These are phyloP conservation scores for Carollia perspicillata DNA, from an alignment of 2,113 vertebrate species.

Conservation along the genomic window DNA sequence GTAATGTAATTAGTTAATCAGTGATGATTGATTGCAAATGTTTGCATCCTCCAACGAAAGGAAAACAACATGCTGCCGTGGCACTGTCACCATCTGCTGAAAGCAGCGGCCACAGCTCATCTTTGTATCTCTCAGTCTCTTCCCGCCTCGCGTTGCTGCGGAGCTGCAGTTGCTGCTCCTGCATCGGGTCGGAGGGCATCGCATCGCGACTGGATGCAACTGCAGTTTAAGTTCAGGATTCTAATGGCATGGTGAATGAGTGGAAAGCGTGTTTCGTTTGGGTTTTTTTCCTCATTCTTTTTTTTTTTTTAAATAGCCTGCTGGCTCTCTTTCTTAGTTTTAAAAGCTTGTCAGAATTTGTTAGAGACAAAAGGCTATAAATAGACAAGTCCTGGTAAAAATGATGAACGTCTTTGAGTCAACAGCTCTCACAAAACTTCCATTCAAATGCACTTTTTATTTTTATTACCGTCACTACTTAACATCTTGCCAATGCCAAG, in stretches of 20 bases:
- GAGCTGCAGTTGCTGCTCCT: slow-evolving; percentile 59
- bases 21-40: slow-evolving; percentile 83
- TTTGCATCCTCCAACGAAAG: slow-evolving; percentile 82
- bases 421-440: slow-evolving; percentile 61
- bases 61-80: slow-evolving; percentile 79
- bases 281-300: background rate
- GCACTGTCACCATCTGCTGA: slow-evolving; percentile 84
- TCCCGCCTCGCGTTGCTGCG: slow-evolving; percentile 56
- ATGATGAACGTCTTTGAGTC: slow-evolving; percentile 60
- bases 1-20: slow-evolving; percentile 85
- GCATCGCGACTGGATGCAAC: slow-evolving; percentile 74
- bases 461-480: slow-evolving; percentile 32
- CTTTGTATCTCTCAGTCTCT: slow-evolving; percentile 74
- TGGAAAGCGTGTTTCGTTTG: background rate
- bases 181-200: slow-evolving; percentile 70
- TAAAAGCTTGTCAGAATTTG: slow-evolving; percentile 58
- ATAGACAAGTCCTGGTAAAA: slow-evolving; percentile 57
- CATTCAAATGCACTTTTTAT: slow-evolving; percentile 28
- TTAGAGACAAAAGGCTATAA: slow-evolving; percentile 62
- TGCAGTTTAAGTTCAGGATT: slow-evolving; percentile 57
- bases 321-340: slow-evolving; percentile 31
- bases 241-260: slow-evolving; percentile 68
- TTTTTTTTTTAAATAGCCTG: slow-evolving; percentile 34
- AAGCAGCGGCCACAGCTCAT: slow-evolving; percentile 78
- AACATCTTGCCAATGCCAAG: slow-evolving; percentile 27